Evolutionary conservation across 2,888 invertebrate genomes (phyloP).

Genomic region (Allolobophora icterica): DNA sequence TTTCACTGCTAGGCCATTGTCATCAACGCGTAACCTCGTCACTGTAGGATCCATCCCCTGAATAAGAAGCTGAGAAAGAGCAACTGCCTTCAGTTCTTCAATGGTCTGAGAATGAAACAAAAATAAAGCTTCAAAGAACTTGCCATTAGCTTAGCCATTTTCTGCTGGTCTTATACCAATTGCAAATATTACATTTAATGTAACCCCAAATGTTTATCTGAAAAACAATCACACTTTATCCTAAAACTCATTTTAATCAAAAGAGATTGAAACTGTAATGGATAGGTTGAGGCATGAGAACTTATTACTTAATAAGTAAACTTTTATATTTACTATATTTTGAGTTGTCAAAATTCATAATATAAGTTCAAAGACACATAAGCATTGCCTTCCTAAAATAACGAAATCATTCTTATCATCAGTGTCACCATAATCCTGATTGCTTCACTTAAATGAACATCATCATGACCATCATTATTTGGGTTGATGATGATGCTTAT

Average conservation of each 20-base stretch:
- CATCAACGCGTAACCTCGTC: constrained; percentile 55
- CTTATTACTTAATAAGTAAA: too few relatives aligned
- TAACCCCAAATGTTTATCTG: neutral
- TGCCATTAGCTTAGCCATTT: neutral
- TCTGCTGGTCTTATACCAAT: neutral
- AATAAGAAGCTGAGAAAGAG: constrained; percentile 44
- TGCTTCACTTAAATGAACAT: too few relatives aligned
- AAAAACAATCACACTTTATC: neutral
- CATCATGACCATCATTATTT: too few relatives aligned
- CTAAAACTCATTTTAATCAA: neutral
- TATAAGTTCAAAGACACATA: neutral
- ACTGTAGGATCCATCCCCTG: neutral
- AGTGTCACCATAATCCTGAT: too few relatives aligned
- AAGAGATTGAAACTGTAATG: neutral
- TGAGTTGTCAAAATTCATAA: neutral
- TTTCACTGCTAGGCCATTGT: constrained; percentile 54
- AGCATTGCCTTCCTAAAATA: neutral
- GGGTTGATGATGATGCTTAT: too few relatives aligned
- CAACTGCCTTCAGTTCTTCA: constrained; percentile 53
- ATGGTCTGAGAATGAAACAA: constrained; percentile 51
- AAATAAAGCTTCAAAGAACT: neutral
- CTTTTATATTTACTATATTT: neutral
- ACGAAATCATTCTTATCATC: too few relatives aligned
- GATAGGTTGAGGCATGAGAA: neutral
- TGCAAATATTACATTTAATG: neutral